Evolutionary conservation across 64 coral and sea anemone genomes (phyloP).

Genomic region (Hydrozoanthus tunicans): DNA sequence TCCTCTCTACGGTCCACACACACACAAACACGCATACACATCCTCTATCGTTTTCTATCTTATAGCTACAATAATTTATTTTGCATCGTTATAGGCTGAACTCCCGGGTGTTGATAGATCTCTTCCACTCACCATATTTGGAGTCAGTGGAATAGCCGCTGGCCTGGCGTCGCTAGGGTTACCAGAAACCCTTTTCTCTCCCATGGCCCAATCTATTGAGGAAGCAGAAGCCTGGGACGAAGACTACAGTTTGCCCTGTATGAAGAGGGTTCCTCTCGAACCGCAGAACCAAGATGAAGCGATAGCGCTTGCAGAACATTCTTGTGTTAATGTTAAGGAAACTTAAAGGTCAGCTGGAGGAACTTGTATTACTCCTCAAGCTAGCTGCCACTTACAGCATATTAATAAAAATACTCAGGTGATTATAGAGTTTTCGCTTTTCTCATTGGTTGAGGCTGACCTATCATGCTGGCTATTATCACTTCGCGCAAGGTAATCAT

Average conservation of each 20-base stretch:
- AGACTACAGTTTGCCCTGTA: constrained; percentile 61
- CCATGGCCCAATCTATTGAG: constrained; percentile 73
- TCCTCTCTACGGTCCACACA: too few relatives aligned
- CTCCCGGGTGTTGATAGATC: constrained; percentile 52
- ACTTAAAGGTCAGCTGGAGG: too few relatives aligned
- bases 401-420: too few relatives aligned
- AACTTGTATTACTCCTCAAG: too few relatives aligned
- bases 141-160: constrained; percentile 54
- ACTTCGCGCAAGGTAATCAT: too few relatives aligned
- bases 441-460: too few relatives aligned
- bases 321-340: neutral
- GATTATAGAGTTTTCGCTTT: too few relatives aligned
- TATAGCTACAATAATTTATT: neutral
- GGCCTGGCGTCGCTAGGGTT: constrained; percentile 55
- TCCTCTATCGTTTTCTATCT: too few relatives aligned
- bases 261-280: neutral
- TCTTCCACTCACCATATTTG: constrained; percentile 64
- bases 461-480: too few relatives aligned
- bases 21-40: too few relatives aligned
- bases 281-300: neutral
- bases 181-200: constrained; percentile 67
- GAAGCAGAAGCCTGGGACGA: constrained; percentile 74
- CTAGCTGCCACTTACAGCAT: too few relatives aligned
- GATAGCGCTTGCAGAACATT: neutral
- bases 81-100: constrained; percentile 52